phyloP scores from a whole-genome alignment of 2,888 invertebrate genomes.

The Dromius quadrimaculatus region DNA sequence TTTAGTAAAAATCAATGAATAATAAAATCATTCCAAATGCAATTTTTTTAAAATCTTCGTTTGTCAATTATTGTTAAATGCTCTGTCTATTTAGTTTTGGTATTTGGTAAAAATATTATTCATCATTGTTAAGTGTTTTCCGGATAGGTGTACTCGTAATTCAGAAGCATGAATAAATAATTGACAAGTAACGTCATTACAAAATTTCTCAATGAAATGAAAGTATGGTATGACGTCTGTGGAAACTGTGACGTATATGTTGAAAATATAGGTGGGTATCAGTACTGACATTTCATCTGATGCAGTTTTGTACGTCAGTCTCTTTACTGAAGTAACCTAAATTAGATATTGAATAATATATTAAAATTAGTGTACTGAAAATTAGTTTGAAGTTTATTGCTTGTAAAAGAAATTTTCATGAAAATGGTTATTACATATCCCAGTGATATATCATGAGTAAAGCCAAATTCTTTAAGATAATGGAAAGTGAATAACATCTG shows the following conservation, averaged over 20 bases:
- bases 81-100: constrained; percentile 21
- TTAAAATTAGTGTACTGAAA: too few species aligned
- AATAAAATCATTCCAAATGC: constrained; percentile 18
- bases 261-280: constrained; percentile 42
- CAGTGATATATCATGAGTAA: too few species aligned
- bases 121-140: constrained; percentile 12
- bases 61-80: constrained; percentile 16
- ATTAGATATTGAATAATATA: too few species aligned
- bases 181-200: constrained; percentile 27
- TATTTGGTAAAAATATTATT: background rate
- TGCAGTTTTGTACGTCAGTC: constrained; percentile 4
- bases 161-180: constrained; percentile 31
- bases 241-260: constrained; percentile 37
- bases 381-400: too few species aligned
- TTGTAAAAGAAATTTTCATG: too few species aligned
- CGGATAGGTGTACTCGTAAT: constrained; percentile 15
- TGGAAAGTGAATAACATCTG: constrained; percentile 14
- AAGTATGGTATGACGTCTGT: constrained; percentile 45
- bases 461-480: constrained; percentile 24
- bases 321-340: too few species aligned
- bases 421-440: too few species aligned
- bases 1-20: constrained; percentile 37
- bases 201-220: constrained; percentile 37
- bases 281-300: constrained; percentile 14
- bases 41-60: constrained; percentile 29